Conservation (phyloP, 2,797 vertebrate genomes). For the Acrossocheilus fasciatus region DNA sequence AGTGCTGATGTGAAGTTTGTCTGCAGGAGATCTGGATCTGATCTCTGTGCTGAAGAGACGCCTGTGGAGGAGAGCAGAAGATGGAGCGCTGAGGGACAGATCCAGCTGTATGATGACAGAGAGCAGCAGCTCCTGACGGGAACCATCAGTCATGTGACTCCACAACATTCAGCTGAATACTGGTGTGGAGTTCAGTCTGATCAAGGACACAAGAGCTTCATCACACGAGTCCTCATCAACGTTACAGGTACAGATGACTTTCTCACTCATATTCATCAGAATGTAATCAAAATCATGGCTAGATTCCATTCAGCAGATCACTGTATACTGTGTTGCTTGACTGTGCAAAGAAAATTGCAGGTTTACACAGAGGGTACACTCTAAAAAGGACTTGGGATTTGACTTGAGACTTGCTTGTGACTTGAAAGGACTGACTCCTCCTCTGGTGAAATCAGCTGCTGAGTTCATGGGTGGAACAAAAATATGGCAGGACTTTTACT, state of each 20-base stretch:
- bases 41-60: not conserved
- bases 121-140: not conserved
- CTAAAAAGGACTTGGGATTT: too few species aligned
- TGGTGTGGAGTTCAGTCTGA: slow-evolving; percentile 31
- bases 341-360: too few species aligned
- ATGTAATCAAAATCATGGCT: not conserved
- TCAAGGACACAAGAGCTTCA: slow-evolving; percentile 14
- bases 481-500: too few species aligned
- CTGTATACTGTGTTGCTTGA: too few species aligned
- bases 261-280: not conserved
- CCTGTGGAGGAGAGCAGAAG: not conserved
- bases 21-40: slow-evolving; percentile 14
- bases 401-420: too few species aligned
- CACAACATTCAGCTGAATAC: not conserved
- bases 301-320: not conserved
- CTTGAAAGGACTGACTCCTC: too few species aligned
- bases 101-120: slow-evolving; percentile 14
- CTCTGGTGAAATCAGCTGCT: too few species aligned
- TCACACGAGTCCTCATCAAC: not conserved
- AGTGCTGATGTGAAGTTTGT: not conserved
- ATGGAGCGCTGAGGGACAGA: not conserved
- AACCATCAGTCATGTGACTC: slow-evolving; percentile 3
- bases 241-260: not conserved
- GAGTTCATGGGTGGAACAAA: too few species aligned
- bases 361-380: too few species aligned